phyloP scores from a whole-genome alignment of 2,888 invertebrate genomes.

The Dynastes tityus region DNA sequence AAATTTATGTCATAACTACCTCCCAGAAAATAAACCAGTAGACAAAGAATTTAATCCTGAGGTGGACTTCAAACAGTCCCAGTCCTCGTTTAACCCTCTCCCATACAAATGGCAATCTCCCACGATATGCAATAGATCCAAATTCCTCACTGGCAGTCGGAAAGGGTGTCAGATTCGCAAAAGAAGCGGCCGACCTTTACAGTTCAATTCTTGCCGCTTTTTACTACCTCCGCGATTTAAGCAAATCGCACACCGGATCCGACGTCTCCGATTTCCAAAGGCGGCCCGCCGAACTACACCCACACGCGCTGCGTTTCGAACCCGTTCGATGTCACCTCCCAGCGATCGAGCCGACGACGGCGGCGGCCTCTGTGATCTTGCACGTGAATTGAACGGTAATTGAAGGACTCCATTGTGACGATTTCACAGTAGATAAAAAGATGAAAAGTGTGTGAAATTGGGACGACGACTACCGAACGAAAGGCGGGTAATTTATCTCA shows the following conservation, averaged over 20 bases:
- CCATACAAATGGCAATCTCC: background rate
- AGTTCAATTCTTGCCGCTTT: background rate
- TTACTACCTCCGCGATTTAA: slow-evolving; percentile 23
- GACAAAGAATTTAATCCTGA: too few relatives aligned
- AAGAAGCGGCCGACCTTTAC: slow-evolving; percentile 25
- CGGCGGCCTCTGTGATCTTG: slow-evolving; percentile 31
- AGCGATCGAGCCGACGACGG: background rate
- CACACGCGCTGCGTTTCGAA: background rate
- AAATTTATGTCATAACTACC: too few relatives aligned
- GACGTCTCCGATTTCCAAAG: slow-evolving; percentile 31
- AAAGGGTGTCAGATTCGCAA: slow-evolving; percentile 33
- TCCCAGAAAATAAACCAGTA: too few relatives aligned
- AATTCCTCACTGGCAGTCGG: background rate
- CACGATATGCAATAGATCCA: slow-evolving; percentile 17
- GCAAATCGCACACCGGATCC: slow-evolving; percentile 27
- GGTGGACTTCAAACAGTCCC: too few relatives aligned
- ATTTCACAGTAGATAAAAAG: slow-evolving; percentile 36
- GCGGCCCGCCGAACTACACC: slow-evolving; percentile 22
- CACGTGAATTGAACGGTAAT: slow-evolving; percentile 34
- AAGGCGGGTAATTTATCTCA: background rate
- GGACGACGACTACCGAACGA: slow-evolving; percentile 15
- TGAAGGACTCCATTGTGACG: slow-evolving; percentile 34
- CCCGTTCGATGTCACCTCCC: slow-evolving; percentile 13
- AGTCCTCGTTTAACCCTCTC: too few relatives aligned
- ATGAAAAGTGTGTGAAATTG: slow-evolving; percentile 43